Base-by-base conservation (phyloP, 2,888 invertebrate genomes). In the Scelioninae gen. 1 region DNA sequence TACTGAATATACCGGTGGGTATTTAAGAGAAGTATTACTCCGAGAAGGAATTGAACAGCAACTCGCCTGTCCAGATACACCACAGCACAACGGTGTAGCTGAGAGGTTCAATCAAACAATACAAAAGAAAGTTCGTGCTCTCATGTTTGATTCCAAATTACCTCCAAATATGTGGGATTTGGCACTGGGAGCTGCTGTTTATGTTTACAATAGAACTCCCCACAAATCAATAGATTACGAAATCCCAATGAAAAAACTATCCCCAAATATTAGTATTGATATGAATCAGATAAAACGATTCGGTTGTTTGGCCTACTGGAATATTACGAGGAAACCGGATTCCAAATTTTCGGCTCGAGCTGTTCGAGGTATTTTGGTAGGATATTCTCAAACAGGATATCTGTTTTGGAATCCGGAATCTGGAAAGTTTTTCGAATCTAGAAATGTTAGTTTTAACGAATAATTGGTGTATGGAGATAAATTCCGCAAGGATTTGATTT, bases 171-270 rank as follows among this genome's bases (percentile, higher is more conserved):
- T 86, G 82, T 86, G 85, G 85, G 79, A 80, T 15, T 38, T 86
- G 23, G 86, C 85, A n/a, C 51, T 78, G 10, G 83, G 78, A 55
- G 74, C 84, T 31, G 85, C 85, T 29, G 75, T 82, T 3, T 78
- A 85, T 45, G 62, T 72, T 3, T 86, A 87, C 45, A 86, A 87
- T 29, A 58, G 71, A 60, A 85, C 79, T 9, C 82, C 77, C 4
- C 81, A 83, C 47, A 84, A 38, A 53, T 29, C 69, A 13, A 93
- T 81, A 11, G 32, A 60, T 60, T 74, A 76, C 62, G 58, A 68
- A 62, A 62, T 63, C 13, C 83, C 84, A 0, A 43, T 81, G 13
- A 49, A 43, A 47, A 85, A 65, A 49, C 85, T 80, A 63, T 71
- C 74, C 8, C 81, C 82, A 10, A 16, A 76, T 11, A 31, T 60